Conservation (phyloP, 2,888 invertebrate species). For the Uloborus plumipes region DNA sequence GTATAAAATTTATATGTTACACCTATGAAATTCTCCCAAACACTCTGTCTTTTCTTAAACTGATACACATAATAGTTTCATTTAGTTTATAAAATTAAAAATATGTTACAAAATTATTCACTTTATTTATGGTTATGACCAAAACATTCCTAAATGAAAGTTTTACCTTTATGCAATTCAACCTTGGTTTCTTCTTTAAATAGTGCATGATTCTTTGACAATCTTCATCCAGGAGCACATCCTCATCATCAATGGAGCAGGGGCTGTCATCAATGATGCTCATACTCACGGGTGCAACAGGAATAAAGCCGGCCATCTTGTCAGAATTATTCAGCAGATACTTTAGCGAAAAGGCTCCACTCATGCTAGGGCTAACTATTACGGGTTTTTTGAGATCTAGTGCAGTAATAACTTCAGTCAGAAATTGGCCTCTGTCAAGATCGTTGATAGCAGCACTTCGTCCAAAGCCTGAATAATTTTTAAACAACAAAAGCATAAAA, state of each 20-base stretch:
- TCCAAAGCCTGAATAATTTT: slow-evolving; percentile 69
- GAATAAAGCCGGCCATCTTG: slow-evolving; percentile 71
- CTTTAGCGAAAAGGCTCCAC: slow-evolving; percentile 73
- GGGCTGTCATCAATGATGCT: slow-evolving; percentile 59
- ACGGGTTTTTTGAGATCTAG: slow-evolving; percentile 70
- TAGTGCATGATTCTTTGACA: slow-evolving; percentile 24
- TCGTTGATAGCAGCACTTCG: slow-evolving; percentile 66
- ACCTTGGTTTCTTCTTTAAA: slow-evolving; percentile 6
- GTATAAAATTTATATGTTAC: no score
- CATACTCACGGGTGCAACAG: slow-evolving; percentile 72
- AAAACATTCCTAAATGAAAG: no score
- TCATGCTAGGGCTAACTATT: slow-evolving; percentile 74
- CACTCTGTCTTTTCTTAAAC: no score
- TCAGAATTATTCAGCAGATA: slow-evolving; percentile 70
- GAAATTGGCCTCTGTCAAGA: slow-evolving; percentile 67
- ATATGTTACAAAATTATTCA: no score
- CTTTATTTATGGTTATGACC: no score
- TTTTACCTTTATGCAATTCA: slow-evolving; percentile 49
- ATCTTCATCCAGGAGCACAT: slow-evolving; percentile 2
- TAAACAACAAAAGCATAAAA: neutral
- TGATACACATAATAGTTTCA: no score
- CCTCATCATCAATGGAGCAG: slow-evolving; percentile 1
- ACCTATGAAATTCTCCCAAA: no score
- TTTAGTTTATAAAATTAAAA: no score
- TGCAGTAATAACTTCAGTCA: slow-evolving; percentile 69